These are phyloP conservation scores for Hyles vespertilio DNA, from an alignment of 1,140 invertebrate genomes.

Conservation along the genomic window DNA sequence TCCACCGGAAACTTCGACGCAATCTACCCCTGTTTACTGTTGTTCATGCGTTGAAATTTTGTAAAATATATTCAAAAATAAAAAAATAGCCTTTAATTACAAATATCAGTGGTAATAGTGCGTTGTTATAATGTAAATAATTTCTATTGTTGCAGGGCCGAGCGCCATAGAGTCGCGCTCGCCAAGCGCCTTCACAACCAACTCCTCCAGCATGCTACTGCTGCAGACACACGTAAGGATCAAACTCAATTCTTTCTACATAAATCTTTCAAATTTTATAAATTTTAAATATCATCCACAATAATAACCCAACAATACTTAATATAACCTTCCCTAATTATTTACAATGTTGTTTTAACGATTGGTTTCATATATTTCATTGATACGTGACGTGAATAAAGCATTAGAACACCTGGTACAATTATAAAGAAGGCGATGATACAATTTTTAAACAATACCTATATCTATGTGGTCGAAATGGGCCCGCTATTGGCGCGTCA, in stretches of 20 bases:
- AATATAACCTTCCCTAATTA: too few relatives aligned
- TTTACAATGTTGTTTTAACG: not conserved
- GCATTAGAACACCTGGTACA: conserved; percentile 28
- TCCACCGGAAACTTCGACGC: conserved; percentile 37
- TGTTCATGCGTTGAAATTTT: not conserved
- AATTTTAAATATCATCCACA: not conserved
- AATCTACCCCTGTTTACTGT: conserved; percentile 31
- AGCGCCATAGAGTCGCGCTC: conserved; percentile 71
- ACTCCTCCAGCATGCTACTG: conserved; percentile 76
- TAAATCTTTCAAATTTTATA: not conserved
- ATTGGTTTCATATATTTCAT: not conserved
- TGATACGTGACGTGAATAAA: not conserved
- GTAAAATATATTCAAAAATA: not conserved
- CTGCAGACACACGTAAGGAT: conserved; percentile 75
- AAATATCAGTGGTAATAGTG: not conserved
- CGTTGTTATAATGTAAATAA: conserved; percentile 18
- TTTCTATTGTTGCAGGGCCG: conserved; percentile 67
- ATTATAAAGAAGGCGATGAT: conserved; percentile 13
- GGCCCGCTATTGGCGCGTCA: conserved; percentile 55
- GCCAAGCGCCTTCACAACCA: conserved; percentile 64
- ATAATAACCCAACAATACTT: too few relatives aligned
- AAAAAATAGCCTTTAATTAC: not conserved
- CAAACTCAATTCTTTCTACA: not conserved
- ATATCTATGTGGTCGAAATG: conserved; percentile 22
- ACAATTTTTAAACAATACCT: conserved; percentile 7